These are phyloP conservation scores for Zaprionus ornatus DNA, from an alignment of 1,140 invertebrate species.

Conservation along the genomic window DNA sequence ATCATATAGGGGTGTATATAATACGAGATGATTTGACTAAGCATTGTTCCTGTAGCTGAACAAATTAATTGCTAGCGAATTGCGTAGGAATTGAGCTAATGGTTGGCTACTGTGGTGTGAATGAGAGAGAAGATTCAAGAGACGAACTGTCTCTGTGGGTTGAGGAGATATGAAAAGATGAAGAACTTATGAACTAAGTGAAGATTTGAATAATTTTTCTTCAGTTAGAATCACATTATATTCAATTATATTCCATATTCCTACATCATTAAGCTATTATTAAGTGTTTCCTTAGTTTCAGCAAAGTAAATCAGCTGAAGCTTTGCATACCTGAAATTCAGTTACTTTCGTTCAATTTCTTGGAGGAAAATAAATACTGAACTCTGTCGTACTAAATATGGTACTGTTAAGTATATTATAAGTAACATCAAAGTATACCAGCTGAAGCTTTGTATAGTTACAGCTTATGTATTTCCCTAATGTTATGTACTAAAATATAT, in stretches of 20 bases:
- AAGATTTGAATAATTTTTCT: neutral
- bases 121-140: neutral
- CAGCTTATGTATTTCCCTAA: too few species aligned
- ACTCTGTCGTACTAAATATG: too few species aligned
- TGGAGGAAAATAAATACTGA: too few species aligned
- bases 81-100: conserved; percentile 3
- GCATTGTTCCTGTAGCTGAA: conserved; percentile 14
- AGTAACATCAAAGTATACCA: neutral
- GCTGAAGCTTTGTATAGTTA: neutral
- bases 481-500: too few species aligned
- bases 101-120: conserved; percentile 22
- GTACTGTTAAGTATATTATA: too few species aligned
- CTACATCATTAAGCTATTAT: too few species aligned
- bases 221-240: neutral
- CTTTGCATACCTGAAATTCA: too few species aligned
- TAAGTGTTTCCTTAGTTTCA: too few species aligned
- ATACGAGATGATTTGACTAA: conserved; percentile 38
- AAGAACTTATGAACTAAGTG: neutral
- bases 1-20: conserved; percentile 3
- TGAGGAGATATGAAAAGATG: too few species aligned
- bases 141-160: neutral
- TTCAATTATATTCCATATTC: too few species aligned
- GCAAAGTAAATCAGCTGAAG: too few species aligned
- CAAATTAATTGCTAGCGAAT: conserved; percentile 39
- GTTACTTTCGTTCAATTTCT: too few species aligned